phyloP scores from a whole-genome alignment of 2,797 vertebrate genomes.

The Natrix natrix region DNA sequence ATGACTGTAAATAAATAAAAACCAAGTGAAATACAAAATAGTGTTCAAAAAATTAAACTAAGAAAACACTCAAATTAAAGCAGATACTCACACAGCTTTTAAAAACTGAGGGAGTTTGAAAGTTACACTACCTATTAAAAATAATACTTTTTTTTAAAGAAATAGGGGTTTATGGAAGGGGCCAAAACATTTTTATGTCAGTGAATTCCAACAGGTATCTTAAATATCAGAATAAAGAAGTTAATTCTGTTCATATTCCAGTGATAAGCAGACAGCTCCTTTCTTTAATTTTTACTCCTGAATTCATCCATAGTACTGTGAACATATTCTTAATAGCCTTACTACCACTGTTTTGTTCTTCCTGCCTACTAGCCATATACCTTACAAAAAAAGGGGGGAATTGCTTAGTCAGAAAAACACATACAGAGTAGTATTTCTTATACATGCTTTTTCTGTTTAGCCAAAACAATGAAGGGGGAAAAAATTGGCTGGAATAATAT shows the following conservation, averaged over 20 bases:
- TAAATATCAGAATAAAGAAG: background rate
- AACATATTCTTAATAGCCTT: background rate
- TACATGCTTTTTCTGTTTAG: background rate
- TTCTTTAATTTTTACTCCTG: background rate
- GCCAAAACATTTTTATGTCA: background rate
- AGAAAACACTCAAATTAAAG: background rate
- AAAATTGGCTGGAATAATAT: background rate
- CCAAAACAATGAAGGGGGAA: background rate
- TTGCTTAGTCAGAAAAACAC: background rate
- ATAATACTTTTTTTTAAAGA: background rate
- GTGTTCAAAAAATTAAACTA: background rate
- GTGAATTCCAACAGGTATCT: background rate
- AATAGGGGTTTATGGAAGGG: background rate
- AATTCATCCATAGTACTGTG: background rate
- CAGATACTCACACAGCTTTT: background rate
- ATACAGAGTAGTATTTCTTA: background rate
- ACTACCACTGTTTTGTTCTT: background rate
- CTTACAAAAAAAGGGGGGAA: background rate
- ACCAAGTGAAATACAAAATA: background rate
- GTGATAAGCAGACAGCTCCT: too few species aligned
- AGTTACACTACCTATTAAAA: background rate
- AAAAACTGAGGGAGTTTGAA: background rate
- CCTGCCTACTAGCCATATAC: too few species aligned
- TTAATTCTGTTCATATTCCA: background rate
- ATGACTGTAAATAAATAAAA: background rate